Base-by-base conservation (phyloP, 2,113 vertebrate genomes). In the Gambusia holbrooki region DNA sequence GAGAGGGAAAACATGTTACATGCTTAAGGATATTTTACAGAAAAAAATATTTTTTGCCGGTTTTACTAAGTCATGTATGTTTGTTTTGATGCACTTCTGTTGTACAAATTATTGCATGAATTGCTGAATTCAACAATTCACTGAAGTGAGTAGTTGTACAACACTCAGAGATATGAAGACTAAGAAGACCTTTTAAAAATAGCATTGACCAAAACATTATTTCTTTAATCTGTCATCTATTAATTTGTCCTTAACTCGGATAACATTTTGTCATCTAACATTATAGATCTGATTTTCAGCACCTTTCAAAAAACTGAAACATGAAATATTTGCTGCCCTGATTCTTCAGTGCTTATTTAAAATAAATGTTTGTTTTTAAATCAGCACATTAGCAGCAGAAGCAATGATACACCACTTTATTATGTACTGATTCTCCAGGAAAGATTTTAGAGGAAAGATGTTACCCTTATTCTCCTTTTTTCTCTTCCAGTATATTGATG, bases 401-500 rank as follows among this genome's bases (percentile, higher is more conserved):
- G 17, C 64, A 58, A 28, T 81, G 73, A 69, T 48, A 19, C 63
- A 48, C 72, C 68, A 76, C 66, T 10, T 73, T 66, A 22, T 45
- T 51, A 32, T 61, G 35, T 40, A 33, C 4, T 25, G 12, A 63
- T 22, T 66, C 76, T 66, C 10, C 66, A 33, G 63, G 42, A 66
- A 48, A 33, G 62, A 67, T 62, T 19, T 51, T 3, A n/a, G 37
- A 45, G 30, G 9, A 12, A 27, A 27, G 65, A 61, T 67, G 28
- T 66, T 37, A 45, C 27, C 71, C 35, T 28, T 27, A 1, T 54
- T 79, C 54, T 54, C 40, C 42, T 82, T 28, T 66, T 63, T 60
- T 66, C 66, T 66, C 30, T n/a, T 77, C 69, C 73, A 25, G 1
- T n/a, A 13, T 66, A 66, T 85, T 84, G 72, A 65, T 74, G 27